Evolutionary conservation across 2,113 vertebrate genomes (phyloP).

Genomic region (Sorex fumeus): DNA sequence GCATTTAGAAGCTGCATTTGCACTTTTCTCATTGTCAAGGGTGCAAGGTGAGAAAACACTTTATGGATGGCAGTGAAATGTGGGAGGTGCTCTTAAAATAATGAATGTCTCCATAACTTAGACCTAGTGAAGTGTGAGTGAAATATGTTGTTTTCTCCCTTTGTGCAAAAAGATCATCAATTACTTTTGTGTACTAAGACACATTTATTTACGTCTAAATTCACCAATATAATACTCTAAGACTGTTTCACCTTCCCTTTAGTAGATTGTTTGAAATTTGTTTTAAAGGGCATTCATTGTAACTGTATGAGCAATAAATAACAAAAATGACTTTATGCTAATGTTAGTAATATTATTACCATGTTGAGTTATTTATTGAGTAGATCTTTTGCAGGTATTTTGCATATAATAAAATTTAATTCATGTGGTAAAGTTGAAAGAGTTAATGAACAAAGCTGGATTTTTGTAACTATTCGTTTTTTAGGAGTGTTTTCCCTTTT

Average conservation of each 20-base stretch:
- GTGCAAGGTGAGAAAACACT: slow-evolving; percentile 64
- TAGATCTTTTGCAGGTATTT: background rate
- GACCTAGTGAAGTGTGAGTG: slow-evolving; percentile 17
- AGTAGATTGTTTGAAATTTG: slow-evolving; percentile 24
- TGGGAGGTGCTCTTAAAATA: slow-evolving; percentile 68
- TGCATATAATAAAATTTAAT: background rate
- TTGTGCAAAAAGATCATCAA: slow-evolving; percentile 62
- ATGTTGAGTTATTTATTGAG: background rate
- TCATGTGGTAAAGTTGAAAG: background rate
- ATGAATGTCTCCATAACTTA: slow-evolving; percentile 72
- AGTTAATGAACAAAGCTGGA: background rate
- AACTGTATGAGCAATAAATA: background rate
- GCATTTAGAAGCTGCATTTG: slow-evolving; percentile 16
- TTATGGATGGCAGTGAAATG: slow-evolving; percentile 26
- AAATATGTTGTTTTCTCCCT: slow-evolving; percentile 73
- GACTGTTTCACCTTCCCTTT: slow-evolving; percentile 55
- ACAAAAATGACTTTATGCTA: slow-evolving; percentile 45
- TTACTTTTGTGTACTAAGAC: slow-evolving; percentile 56
- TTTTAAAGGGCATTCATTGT: slow-evolving; percentile 37
- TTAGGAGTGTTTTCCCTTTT: background rate
- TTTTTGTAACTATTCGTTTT: background rate
- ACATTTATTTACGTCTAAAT: slow-evolving; percentile 30
- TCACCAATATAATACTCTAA: background rate
- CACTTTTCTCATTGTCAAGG: slow-evolving; percentile 46
- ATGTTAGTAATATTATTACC: background rate